Conservation (phyloP, 1,140 invertebrate genomes). For the Drosophila obscura region DNA sequence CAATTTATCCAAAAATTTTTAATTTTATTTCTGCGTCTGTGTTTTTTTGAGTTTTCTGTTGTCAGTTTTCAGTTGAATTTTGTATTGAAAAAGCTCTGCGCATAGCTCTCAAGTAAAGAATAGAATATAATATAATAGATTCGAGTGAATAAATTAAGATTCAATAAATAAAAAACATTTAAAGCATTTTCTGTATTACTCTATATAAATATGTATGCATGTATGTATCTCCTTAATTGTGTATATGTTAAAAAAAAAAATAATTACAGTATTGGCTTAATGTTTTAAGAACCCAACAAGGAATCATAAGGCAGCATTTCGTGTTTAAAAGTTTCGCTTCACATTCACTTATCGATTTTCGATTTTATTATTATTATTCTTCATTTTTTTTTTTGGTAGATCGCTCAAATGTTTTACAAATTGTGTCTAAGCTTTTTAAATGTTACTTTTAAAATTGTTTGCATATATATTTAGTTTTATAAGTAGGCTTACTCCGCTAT, state of each 20-base stretch:
- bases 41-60: slow-evolving; percentile 10
- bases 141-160: slow-evolving; percentile 8
- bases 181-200: slow-evolving; percentile 55
- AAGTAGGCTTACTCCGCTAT: slow-evolving; percentile 57
- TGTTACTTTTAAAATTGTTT: slow-evolving; percentile 54
- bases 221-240: slow-evolving; percentile 8
- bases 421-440: slow-evolving; percentile 71
- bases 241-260: slow-evolving; percentile 47
- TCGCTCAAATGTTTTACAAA: slow-evolving; percentile 76
- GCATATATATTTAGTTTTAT: slow-evolving; percentile 35
- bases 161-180: slow-evolving; percentile 55
- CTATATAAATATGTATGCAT: slow-evolving; percentile 26
- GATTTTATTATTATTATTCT: slow-evolving; percentile 1
- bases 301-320: slow-evolving; percentile 83
- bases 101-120: slow-evolving; percentile 57
- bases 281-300: slow-evolving; percentile 73
- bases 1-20: slow-evolving; percentile 57
- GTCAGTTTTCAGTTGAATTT: slow-evolving; percentile 4
- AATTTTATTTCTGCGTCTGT: slow-evolving; percentile 19
- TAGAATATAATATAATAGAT: background rate
- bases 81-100: slow-evolving; percentile 60
- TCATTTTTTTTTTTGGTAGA: slow-evolving; percentile 55
- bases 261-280: slow-evolving; percentile 61
- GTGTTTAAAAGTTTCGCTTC: slow-evolving; percentile 48
- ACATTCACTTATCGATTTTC: slow-evolving; percentile 24